These are phyloP conservation scores for Lysandra bellargus DNA, from an alignment of 2,888 invertebrate species.

Conservation along the genomic window DNA sequence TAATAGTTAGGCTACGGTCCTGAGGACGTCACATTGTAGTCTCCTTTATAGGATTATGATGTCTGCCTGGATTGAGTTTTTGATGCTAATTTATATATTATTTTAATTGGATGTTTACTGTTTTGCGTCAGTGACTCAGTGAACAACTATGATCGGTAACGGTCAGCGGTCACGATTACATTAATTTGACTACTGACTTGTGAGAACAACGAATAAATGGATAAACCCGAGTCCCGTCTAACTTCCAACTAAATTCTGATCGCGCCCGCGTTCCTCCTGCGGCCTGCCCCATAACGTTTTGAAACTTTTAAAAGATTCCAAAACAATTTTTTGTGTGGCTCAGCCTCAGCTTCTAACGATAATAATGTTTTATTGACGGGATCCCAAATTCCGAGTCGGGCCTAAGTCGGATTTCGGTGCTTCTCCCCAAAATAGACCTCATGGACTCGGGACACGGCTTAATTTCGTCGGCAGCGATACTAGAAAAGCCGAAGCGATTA, in stretches of 20 bases:
- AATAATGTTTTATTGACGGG: background rate
- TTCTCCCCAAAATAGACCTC: background rate
- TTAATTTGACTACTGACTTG: background rate
- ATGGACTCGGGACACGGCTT: background rate
- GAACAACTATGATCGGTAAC: no score
- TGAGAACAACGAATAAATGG: background rate
- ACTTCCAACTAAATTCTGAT: background rate
- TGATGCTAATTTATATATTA: no score
- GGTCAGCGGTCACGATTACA: background rate
- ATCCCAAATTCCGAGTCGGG: background rate
- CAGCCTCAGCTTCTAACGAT: background rate
- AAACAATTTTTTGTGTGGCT: background rate
- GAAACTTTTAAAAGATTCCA: background rate
- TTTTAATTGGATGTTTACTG: no score
- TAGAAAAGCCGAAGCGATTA: background rate
- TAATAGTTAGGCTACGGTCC: no score
- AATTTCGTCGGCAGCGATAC: background rate
- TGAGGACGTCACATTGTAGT: no score
- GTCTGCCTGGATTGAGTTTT: no score
- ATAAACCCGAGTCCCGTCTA: background rate
- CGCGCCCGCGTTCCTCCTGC: background rate
- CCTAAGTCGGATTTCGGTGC: background rate
- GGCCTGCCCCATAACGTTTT: background rate
- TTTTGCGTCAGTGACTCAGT: no score
- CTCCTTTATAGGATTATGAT: no score